Percentiles rank a stretch among this genome's conserved stretches.
Evolutionary conservation across 2,113 vertebrate genomes (phyloP).

Genomic region (Nyctereutes procyonoides): DNA sequence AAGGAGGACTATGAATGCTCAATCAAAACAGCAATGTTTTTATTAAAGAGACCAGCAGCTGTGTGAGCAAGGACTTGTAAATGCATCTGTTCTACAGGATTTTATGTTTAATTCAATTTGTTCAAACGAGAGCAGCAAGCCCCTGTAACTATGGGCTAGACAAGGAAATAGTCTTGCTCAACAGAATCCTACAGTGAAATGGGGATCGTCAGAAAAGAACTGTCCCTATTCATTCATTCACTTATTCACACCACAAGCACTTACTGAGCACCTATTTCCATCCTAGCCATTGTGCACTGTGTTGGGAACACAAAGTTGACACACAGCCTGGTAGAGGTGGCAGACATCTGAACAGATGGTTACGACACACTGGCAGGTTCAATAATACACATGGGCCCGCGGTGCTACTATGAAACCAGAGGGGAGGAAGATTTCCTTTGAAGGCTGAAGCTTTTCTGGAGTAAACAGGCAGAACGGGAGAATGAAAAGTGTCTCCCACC

Average conservation of each 20-base stretch:
- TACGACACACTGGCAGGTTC: constrained; percentile 58
- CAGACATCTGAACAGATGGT: constrained; percentile 76
- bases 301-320: constrained; percentile 49
- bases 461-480: neutral
- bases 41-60: constrained; percentile 76
- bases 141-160: constrained; percentile 53
- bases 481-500: neutral
- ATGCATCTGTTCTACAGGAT: constrained; percentile 72
- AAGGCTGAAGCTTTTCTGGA: constrained; percentile 38
- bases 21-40: constrained; percentile 73
- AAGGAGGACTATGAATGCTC: constrained; percentile 68
- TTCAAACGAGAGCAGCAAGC: constrained; percentile 68
- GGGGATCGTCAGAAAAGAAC: neutral
- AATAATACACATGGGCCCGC: constrained; percentile 48
- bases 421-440: constrained; percentile 43
- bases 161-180: constrained; percentile 60
- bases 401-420: constrained; percentile 10
- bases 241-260: neutral
- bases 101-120: constrained; percentile 80
- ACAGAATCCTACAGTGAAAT: constrained; percentile 1
- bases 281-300: neutral
- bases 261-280: constrained; percentile 63
- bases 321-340: constrained; percentile 54
- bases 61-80: constrained; percentile 76
- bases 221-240: neutral